Conservation (phyloP, 2,797 vertebrate genomes). For the Protonibea diacanthus region DNA sequence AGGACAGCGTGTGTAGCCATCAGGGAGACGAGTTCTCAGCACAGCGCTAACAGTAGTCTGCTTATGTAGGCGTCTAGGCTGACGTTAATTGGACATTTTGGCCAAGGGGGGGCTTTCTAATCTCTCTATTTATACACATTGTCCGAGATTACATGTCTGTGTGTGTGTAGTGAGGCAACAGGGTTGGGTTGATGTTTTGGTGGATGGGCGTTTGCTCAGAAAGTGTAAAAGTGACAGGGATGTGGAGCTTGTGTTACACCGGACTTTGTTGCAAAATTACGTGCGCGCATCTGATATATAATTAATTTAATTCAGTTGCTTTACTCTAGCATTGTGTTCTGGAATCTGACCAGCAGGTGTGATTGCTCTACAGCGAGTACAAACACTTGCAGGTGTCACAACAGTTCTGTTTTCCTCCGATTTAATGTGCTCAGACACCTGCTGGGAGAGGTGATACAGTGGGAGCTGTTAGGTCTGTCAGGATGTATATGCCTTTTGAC, state of each 20-base stretch:
- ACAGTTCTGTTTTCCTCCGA: slow-evolving; percentile 39
- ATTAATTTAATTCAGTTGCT: slow-evolving; percentile 1
- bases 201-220: slow-evolving; percentile 56
- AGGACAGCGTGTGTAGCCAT: slow-evolving; percentile 41
- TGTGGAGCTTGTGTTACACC: slow-evolving; percentile 35
- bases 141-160: slow-evolving; percentile 18
- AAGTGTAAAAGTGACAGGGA: slow-evolving; percentile 68
- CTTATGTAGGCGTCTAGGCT: slow-evolving; percentile 60
- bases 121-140: slow-evolving; percentile 64
- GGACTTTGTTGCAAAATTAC: not conserved
- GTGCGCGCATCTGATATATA: not conserved
- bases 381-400: slow-evolving; percentile 71
- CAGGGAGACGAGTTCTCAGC: slow-evolving; percentile 32
- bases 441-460: slow-evolving; percentile 65
- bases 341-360: slow-evolving; percentile 51
- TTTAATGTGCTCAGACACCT: slow-evolving; percentile 68
- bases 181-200: slow-evolving; percentile 42
- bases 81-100: slow-evolving; percentile 75
- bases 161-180: slow-evolving; percentile 30
- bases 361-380: slow-evolving; percentile 38
- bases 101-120: slow-evolving; percentile 42
- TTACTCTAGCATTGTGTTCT: slow-evolving; percentile 3
- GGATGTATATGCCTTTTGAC: slow-evolving; percentile 41
- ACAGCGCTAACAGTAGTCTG: slow-evolving; percentile 43
- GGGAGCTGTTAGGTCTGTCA: slow-evolving; percentile 69